Base-by-base conservation (phyloP, 2,113 vertebrate species). In the Octodon degus region DNA sequence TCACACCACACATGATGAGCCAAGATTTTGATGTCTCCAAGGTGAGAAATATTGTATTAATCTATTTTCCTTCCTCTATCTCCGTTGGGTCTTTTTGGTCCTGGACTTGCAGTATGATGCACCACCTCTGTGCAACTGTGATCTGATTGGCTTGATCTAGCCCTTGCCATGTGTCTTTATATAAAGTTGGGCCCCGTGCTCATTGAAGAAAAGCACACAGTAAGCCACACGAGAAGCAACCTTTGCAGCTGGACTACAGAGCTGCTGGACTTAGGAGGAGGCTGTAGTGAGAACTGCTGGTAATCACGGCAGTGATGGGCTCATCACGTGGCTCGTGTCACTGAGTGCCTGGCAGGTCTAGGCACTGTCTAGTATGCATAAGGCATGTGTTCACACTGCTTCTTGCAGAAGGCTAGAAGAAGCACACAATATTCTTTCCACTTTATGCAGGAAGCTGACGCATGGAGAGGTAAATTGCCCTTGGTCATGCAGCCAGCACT, bases 11-110 rank as follows among this genome's bases (percentile, higher is more conserved):
- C 5, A 34, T 55, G 4, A 58, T 1, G 17, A 89, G 50, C 80
- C 37, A 77, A 70, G 70, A 93, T 93, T 87, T 68, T 81, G 32
- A 91, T 87, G 76, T 43, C 47, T 84, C 9, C 68, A 34, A 25
- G 40, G 7, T 72, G 34, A 43, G 79, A 82, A 83, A 90, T 74
- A 11, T 0, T n/a, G 47, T n/a, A 12, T 40, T 20, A 65, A 7
- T 43, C 14, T 19, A 53, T 22, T 89, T 72, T 25, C 32, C 7
- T 10, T 32, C 16, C 93, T 82, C n/a, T 81, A 16, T 70, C 50
- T 93, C 84, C 37, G 58, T 11, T n/a, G 43, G 62, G 22, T 9
- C 62, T 80, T n/a, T 67, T 2, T 74, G 47, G 40, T 1, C 65
- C 53, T 34, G 34, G 11, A 17, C 53, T 81, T 70, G 53, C 40